Base-by-base conservation (phyloP, 2,888 invertebrate species). In the Rhaphigaster nebulosa region DNA sequence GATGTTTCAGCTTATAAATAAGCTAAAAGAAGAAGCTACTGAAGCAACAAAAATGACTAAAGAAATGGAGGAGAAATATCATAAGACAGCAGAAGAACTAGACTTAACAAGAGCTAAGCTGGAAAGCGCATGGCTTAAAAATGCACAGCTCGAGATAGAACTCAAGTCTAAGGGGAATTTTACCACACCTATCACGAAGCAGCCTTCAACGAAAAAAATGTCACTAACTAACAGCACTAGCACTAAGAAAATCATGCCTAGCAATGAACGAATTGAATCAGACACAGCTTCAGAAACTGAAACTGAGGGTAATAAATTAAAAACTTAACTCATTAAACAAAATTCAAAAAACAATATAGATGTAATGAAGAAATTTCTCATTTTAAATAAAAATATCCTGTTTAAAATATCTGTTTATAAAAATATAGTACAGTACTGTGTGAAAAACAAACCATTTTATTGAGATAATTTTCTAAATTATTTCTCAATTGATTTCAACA, bases 121-220 rank as follows among this genome's bases (percentile, higher is more conserved):
- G 92, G 98, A 98, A 93, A 97, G 98, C 93, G 95, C 96, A 91
- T 97, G 96, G 93, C 95, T 96, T 93, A 96, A 95, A 94, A 97
- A 97, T 93, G 95, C 96, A 90, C 95, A 96, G 93, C 94, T 98
- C 92, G 97, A 98, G 93, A 97, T 96, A 93, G 96, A 96, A 94
- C 93, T 97, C 92, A 96, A 96, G 93, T 96, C 96, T 96, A 91
- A 92, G 90, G 91, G 91, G 87, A 90, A 90, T 26, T 54, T 45
- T 54, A n/a, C 56, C 26, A 87, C 45, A 56, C 38, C 89, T 38
- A 90, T 93, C 3, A 92, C 92, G 29, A 93, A 93, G 89, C 93
- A 93, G 90, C 93, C 93, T 23, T 93, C 93, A 26, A 93, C 93
- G 1, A 93, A 93, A 92, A 93, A 93, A 91, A 91, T 93, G 34